phyloP scores from a whole-genome alignment of 1,140 invertebrate species.

The Tetranychus cinnabarinus region DNA sequence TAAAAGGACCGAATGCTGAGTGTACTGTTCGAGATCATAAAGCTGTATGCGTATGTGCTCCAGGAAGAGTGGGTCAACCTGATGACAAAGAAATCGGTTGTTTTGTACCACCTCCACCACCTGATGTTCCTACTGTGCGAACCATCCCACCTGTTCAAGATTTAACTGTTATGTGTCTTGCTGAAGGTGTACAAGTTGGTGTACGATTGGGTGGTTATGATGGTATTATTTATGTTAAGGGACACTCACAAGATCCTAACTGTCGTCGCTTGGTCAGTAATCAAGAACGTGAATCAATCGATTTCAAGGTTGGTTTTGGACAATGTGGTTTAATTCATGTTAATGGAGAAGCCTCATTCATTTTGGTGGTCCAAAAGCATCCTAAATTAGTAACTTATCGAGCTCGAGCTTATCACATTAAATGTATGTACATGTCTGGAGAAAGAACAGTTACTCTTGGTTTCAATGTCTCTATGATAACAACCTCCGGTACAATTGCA shows the following conservation, averaged over 20 bases:
- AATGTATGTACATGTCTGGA: conserved; percentile 76
- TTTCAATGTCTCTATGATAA: conserved; percentile 78
- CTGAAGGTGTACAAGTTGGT: conserved; percentile 68
- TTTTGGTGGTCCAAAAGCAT: conserved; percentile 81
- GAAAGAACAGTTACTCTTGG: conserved; percentile 76
- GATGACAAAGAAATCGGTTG: conserved; percentile 30
- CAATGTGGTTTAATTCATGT: conserved; percentile 71
- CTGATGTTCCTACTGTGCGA: conserved; percentile 22
- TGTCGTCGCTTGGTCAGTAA: conserved; percentile 52
- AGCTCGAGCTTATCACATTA: conserved; percentile 79
- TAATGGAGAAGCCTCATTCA: conserved; percentile 71
- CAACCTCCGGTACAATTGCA: conserved; percentile 76
- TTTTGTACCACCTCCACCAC: conserved; percentile 22
- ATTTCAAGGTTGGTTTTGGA: conserved; percentile 74
- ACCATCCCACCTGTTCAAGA: conserved; percentile 62
- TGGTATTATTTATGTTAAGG: conserved; percentile 76
- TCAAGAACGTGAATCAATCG: conserved; percentile 39
- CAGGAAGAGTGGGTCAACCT: conserved; percentile 40
- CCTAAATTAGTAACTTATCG: conserved; percentile 81
- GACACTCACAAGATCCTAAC: conserved; percentile 70
- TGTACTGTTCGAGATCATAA: conserved; percentile 53
- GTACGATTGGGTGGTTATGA: conserved; percentile 60
- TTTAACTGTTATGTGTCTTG: conserved; percentile 62
- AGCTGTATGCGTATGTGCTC: conserved; percentile 46
- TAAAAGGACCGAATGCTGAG: conserved; percentile 34